Evolutionary conservation across 2,113 vertebrate species (phyloP), one percentile per base, ranked within the genome.

Genomic region (Epinephelus moara): DNA sequence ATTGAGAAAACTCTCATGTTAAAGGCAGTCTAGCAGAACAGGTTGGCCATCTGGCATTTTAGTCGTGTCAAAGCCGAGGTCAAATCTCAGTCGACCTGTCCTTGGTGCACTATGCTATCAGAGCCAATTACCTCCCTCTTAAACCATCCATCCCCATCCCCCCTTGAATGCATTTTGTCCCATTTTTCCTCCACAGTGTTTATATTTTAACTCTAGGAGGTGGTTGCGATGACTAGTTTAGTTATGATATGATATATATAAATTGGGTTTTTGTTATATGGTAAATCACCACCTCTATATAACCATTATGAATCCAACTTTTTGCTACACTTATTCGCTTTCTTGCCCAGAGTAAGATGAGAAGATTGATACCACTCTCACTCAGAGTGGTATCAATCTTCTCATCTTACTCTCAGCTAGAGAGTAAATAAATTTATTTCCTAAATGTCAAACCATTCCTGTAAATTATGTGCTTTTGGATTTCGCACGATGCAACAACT

Each of bases 11-110:
- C n/a, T 60, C 23, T 57, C 4, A 19, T 85, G 74, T 70, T 66
- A 40, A 82, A 88, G 63, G 57, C 80, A 52, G 66, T 80, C 59
- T 6, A 68, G 78, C 4, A 13, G 56, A 85, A 78, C 63, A 86
- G 70, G 56, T 80, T 82, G 80, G 53, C 84, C 82, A 89, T 92
- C 80, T 89, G 92, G 73, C 8, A 71, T 85, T 75, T 77, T 56
- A 73, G 83, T 74, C 60, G 0, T 82, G 84, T 85, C 86, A 80
- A 70, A 69, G 71, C 75, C 69, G 59, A 78, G 80, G 85, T 90
- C 80, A 86, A 68, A 66, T 80, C 82, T 91, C 79, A 57, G 61
- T 42, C 25, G 56, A 85, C 78, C 67, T 77, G 75, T 89, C 69
- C 27, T 73, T 68, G 68, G 55, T 49, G 11, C 12, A 42, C 19